phyloP scores from a whole-genome alignment of 1,140 invertebrate species.

The Lerema accius region DNA sequence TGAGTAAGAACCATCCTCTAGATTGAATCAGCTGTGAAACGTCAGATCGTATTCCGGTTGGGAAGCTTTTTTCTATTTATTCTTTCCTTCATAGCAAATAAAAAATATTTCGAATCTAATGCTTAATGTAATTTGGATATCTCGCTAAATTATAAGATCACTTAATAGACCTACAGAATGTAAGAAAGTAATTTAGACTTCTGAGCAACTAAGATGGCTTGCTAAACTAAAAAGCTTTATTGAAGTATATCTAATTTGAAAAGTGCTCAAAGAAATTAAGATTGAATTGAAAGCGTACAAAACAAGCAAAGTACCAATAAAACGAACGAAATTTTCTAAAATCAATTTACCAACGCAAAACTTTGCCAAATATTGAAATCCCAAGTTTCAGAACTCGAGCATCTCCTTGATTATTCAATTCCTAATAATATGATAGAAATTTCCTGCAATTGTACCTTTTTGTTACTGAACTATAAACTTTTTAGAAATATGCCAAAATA shows the following conservation, averaged over 20 bases:
- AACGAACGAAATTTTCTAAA: constrained; percentile 10
- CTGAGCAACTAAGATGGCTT: constrained; percentile 1
- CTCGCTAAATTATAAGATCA: too few species aligned
- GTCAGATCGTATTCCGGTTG: too few species aligned
- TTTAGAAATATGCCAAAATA: too few species aligned
- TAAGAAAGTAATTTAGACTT: constrained; percentile 5
- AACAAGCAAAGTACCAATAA: constrained; percentile 28
- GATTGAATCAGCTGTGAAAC: too few species aligned
- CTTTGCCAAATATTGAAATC: constrained; percentile 41
- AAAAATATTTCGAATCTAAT: too few species aligned
- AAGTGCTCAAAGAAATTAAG: constrained; percentile 24
- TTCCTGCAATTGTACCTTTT: constrained; percentile 7
- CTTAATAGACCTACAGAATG: too few species aligned
- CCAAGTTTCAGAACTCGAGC: constrained; percentile 28
- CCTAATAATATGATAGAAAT: constrained; percentile 34
- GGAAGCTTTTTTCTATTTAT: too few species aligned
- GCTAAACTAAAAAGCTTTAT: background rate
- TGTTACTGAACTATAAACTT: too few species aligned
- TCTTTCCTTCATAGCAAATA: too few species aligned
- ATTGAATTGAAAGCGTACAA: constrained; percentile 10
- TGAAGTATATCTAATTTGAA: background rate
- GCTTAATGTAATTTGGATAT: too few species aligned
- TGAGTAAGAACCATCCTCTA: too few species aligned
- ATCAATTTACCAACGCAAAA: constrained; percentile 31
- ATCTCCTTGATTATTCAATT: constrained; percentile 46